Base-by-base conservation (phyloP, 1,140 invertebrate genomes). In the Pachyrhynchus sulphureomaculatus region DNA sequence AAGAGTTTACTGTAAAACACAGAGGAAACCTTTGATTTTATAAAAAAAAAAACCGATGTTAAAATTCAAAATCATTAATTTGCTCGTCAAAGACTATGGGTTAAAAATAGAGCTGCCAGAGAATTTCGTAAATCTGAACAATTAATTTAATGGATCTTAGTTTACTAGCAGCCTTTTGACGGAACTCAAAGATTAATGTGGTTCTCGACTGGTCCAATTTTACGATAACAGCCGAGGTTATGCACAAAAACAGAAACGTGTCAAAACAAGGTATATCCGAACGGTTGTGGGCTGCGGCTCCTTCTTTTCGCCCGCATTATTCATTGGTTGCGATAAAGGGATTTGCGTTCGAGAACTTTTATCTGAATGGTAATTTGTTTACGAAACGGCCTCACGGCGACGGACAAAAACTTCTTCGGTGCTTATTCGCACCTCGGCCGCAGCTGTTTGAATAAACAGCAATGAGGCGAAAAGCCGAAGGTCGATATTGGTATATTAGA, bases 361-460 rank as follows among this genome's bases (percentile, higher is more conserved):
- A 74, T 74, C 72, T 73, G 63, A 66, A 67, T 65, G 42, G 70
- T 73, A 74, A 74, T 74, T 74, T 74, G 72, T 74, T 73, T 74
- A 73, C 71, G 66, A 72, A 74, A 73, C 67, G 68, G 66, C 67
- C 67, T 47, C 65, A 73, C 67, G 68, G 66, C 67, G 65, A 52
- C 65, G 62, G 64, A 69, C 59, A 65, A 67, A 69, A 67, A 67
- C 53, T 53, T 53, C 21, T 15, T 17, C 51, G 37, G 34, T 42
- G 51, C 21, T 42, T 67, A 52, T 67, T 65, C 53, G 58, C 68
- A 66, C 66, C 67, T 67, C 47, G 52, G 62, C 65, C 67, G 57
- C 58, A 45, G 66, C 51, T 70, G 62, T 72, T 74, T 72, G 71
- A 72, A 72, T 72, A 74, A 74, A 71, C 71, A 74, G 68, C 64